Conservation (phyloP, 2,888 invertebrate genomes). For the Siphlonurus alternatus region DNA sequence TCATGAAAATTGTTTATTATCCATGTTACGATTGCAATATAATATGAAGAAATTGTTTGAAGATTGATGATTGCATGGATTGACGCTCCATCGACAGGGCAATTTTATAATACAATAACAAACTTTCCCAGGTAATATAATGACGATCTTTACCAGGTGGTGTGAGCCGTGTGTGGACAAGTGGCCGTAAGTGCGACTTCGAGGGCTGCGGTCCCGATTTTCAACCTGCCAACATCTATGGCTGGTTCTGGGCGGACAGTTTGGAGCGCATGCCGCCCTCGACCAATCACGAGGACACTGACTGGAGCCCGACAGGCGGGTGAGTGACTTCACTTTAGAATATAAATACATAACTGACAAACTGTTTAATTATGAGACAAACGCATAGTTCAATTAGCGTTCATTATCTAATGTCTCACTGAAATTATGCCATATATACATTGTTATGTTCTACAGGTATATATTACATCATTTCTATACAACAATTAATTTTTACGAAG, state of each 20-base stretch:
- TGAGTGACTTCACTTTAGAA: conserved; percentile 7
- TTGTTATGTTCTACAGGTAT: too few relatives aligned
- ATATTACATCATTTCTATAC: too few relatives aligned
- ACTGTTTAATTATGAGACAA: too few relatives aligned
- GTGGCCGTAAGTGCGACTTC: conserved; percentile 22
- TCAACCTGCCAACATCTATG: conserved; percentile 19
- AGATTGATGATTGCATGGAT: too few relatives aligned
- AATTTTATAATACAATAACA: background rate
- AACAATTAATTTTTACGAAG: too few relatives aligned
- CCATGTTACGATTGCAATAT: background rate
- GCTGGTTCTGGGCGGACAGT: conserved; percentile 23
- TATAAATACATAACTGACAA: too few relatives aligned
- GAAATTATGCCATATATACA: too few relatives aligned
- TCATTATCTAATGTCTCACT: too few relatives aligned
- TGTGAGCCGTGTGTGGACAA: conserved; percentile 21
- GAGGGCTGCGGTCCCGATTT: conserved; percentile 21
- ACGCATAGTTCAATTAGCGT: too few relatives aligned
- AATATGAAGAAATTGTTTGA: too few relatives aligned
- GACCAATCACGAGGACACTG: conserved; percentile 18
- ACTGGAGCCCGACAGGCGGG: conserved; percentile 20
- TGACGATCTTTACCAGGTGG: background rate
- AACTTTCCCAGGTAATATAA: background rate
- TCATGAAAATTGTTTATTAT: too few relatives aligned
- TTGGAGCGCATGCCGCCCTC: conserved; percentile 21
- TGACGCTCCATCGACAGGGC: too few relatives aligned